These are phyloP conservation scores for Pseudorasbora parva DNA, from an alignment of 2,113 vertebrate species.

Conservation along the genomic window DNA sequence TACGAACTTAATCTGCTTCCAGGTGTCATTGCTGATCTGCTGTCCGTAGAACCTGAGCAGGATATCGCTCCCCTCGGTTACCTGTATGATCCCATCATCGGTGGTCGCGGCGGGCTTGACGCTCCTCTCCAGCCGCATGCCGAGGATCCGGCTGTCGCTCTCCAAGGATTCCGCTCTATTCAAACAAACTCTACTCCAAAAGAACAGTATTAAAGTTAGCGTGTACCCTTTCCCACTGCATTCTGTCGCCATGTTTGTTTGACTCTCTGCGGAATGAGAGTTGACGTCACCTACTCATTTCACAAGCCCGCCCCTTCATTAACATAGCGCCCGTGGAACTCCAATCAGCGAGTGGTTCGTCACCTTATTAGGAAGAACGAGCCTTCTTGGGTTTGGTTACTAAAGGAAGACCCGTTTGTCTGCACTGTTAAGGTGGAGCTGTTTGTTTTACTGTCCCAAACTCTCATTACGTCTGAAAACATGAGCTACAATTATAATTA, in stretches of 20 bases:
- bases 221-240: slow-evolving; percentile 66
- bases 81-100: slow-evolving; percentile 79
- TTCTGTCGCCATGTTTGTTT: slow-evolving; percentile 82
- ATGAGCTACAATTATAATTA: no score
- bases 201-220: slow-evolving; percentile 70
- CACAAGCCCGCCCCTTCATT: slow-evolving; percentile 53
- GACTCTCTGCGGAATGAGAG: slow-evolving; percentile 70
- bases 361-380: slow-evolving; percentile 53
- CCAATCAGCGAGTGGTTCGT: slow-evolving; percentile 62
- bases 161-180: slow-evolving; percentile 49
- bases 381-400: slow-evolving; percentile 49
- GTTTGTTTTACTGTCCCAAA: not conserved
- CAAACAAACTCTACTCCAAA: slow-evolving; percentile 53
- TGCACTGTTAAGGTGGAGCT: not conserved
- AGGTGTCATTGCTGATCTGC: slow-evolving; percentile 71
- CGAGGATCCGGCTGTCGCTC: slow-evolving; percentile 76
- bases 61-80: slow-evolving; percentile 85
- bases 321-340: slow-evolving; percentile 46
- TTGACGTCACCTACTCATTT: slow-evolving; percentile 81
- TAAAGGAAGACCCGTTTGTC: not conserved
- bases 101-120: slow-evolving; percentile 70
- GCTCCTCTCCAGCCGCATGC: slow-evolving; percentile 83
- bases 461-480: not conserved
- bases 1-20: slow-evolving; percentile 79
- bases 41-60: slow-evolving; percentile 86